phyloP scores from a whole-genome alignment of 2,797 vertebrate species.

The Gymnocypris eckloni region DNA sequence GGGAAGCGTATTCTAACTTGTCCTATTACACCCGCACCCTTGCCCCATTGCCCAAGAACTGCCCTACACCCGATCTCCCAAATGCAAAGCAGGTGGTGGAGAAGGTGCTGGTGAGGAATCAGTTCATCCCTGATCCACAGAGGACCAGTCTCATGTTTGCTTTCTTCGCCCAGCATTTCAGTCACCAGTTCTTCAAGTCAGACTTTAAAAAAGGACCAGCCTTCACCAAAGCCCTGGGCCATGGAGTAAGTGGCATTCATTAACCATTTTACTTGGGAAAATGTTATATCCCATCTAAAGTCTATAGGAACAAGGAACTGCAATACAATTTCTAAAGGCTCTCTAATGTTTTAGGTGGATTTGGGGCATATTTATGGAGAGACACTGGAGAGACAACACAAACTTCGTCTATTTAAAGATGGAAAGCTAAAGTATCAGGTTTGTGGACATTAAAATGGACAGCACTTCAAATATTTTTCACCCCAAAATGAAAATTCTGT shows the following conservation, averaged over 20 bases:
- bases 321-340: slow-evolving; percentile 9
- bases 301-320: background rate
- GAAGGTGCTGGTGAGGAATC: slow-evolving; percentile 86
- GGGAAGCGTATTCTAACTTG: slow-evolving; percentile 95
- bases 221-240: slow-evolving; percentile 87
- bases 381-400: slow-evolving; percentile 88
- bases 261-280: background rate
- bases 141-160: slow-evolving; percentile 95
- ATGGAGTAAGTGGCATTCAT: slow-evolving; percentile 82
- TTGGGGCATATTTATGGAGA: slow-evolving; percentile 92
- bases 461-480: background rate
- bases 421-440: slow-evolving; percentile 97
- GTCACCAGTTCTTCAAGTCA: slow-evolving; percentile 96
- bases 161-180: slow-evolving; percentile 98
- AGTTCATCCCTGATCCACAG: slow-evolving; percentile 95
- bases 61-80: slow-evolving; percentile 91
- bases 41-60: slow-evolving; percentile 87
- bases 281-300: background rate
- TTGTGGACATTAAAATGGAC: slow-evolving; percentile 12
- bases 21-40: slow-evolving; percentile 92
- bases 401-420: slow-evolving; percentile 90
- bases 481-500: background rate
- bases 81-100: slow-evolving; percentile 87
- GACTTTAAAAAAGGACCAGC: slow-evolving; percentile 90
- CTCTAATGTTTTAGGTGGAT: slow-evolving; percentile 84